These are phyloP conservation scores for Prunella strophiata DNA, from an alignment of 2,797 vertebrate species.

Conservation along the genomic window DNA sequence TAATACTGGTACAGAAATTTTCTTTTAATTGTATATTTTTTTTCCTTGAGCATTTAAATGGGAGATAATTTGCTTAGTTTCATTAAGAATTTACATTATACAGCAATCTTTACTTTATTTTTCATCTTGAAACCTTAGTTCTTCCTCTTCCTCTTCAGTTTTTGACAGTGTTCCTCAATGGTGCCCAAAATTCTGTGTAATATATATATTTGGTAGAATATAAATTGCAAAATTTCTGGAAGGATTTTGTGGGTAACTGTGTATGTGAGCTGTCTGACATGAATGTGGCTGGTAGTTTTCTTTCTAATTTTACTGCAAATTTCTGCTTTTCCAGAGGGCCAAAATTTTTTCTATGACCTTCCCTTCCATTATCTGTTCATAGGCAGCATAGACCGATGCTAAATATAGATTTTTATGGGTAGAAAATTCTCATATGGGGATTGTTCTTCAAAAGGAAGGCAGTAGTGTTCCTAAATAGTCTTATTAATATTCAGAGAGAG, in stretches of 20 bases:
- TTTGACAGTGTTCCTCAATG: not conserved
- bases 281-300: not conserved
- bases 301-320: not conserved
- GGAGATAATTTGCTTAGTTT: not conserved
- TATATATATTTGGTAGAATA: not conserved
- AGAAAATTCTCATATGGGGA: not conserved
- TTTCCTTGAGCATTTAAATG: not conserved
- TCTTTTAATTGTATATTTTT: not conserved
- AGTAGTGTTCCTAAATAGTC: conserved; percentile 4
- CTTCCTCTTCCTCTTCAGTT: not conserved
- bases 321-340: not conserved
- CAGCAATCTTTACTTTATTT: not conserved
- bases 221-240: not conserved
- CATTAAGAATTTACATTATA: not conserved
- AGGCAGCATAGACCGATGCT: not conserved
- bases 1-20: not conserved
- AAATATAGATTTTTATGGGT: conserved; percentile 14
- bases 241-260: not conserved
- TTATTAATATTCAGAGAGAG: conserved; percentile 38
- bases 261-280: not conserved
- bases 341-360: not conserved
- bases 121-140: not conserved
- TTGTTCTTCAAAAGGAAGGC: not conserved
- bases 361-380: not conserved
- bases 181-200: not conserved